A percentile compares a stretch with the other conserved stretches of the same genome.
phyloP scores from a whole-genome alignment of 2,113 vertebrate species.

The Mixornis gularis region DNA sequence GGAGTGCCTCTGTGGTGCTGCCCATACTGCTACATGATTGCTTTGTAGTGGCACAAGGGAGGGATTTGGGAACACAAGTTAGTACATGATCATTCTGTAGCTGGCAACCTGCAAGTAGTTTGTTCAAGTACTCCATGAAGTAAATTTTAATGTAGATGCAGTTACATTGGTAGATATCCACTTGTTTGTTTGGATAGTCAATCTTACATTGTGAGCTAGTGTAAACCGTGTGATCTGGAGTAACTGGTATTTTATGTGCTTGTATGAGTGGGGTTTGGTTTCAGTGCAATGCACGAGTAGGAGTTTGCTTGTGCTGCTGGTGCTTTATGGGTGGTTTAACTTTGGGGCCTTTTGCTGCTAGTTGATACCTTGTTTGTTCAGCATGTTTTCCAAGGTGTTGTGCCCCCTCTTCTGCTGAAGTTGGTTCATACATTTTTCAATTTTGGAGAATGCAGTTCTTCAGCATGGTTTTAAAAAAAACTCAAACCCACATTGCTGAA shows the following conservation, averaged over 20 bases:
- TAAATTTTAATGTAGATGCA: neutral
- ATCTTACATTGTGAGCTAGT: neutral
- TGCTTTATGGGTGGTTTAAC: neutral
- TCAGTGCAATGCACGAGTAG: neutral
- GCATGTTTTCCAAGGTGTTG: neutral
- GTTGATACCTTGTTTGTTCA: neutral
- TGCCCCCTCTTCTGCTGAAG: neutral
- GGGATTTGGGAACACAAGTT: neutral
- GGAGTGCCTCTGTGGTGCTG: neutral
- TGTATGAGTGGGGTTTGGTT: neutral
- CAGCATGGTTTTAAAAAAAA: neutral
- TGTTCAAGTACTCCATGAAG: neutral
- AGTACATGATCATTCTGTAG: neutral
- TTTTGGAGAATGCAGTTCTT: neutral
- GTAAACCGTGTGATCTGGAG: neutral
- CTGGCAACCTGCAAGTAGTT: neutral
- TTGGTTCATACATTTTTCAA: accelerated
- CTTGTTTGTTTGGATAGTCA: neutral
- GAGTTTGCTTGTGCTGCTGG: neutral
- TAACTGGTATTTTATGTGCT: neutral
- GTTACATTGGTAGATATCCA: neutral
- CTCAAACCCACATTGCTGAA: neutral
- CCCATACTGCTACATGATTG: accelerated
- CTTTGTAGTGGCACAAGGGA: neutral
- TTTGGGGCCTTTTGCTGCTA: neutral